Conservation (phyloP, 2,797 vertebrate species). For the Malurus splendens region DNA sequence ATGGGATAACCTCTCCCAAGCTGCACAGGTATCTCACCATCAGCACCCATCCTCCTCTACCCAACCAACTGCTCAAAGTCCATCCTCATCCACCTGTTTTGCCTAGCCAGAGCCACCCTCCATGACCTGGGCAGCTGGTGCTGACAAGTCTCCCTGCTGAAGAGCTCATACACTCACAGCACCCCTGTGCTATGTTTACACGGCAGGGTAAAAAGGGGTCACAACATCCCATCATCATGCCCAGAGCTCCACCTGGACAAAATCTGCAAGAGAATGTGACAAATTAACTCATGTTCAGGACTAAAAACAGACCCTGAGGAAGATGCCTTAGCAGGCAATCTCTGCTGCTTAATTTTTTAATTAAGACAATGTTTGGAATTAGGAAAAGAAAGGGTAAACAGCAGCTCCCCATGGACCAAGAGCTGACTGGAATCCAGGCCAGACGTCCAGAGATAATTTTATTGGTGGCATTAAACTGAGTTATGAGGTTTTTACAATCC, state of each 20-base stretch:
- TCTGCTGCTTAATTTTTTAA: neutral
- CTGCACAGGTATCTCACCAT: neutral
- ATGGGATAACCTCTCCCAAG: neutral
- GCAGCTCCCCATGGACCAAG: neutral
- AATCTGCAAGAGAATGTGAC: neutral
- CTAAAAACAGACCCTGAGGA: neutral
- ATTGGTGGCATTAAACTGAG: conserved; percentile 78
- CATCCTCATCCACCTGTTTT: neutral
- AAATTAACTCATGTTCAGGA: neutral
- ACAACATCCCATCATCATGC: neutral
- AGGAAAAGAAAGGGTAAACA: conserved; percentile 33
- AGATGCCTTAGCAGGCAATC: neutral
- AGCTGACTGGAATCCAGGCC: conserved; percentile 67
- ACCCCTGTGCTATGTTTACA: neutral
- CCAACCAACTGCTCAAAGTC: neutral
- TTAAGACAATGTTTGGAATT: neutral
- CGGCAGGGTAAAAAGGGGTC: neutral
- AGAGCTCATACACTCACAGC: neutral
- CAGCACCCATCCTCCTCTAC: neutral
- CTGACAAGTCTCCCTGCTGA: neutral
- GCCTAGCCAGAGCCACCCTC: neutral
- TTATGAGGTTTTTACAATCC: conserved; percentile 78
- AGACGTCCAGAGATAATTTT: conserved; percentile 72
- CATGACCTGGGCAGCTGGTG: neutral
- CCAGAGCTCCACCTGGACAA: neutral